Evolutionary conservation across 2,797 vertebrate genomes (phyloP).

Genomic region (Clarias fuscus): DNA sequence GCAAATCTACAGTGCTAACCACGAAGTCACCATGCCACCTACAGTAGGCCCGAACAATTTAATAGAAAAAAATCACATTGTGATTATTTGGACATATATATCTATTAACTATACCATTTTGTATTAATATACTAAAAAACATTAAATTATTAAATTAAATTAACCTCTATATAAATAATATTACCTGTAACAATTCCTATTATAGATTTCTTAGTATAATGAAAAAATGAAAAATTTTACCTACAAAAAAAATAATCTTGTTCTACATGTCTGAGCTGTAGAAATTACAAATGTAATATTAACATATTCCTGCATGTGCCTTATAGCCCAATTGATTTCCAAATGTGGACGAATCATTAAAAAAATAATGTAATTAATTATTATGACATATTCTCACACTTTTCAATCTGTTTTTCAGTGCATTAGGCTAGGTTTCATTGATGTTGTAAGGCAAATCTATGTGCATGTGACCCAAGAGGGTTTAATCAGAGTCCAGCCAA

Average conservation of each 20-base stretch:
- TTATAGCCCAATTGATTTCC: neutral
- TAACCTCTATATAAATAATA: neutral
- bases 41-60: no score
- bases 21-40: no score
- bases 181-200: neutral
- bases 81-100: no score
- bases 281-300: neutral
- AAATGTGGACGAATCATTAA: neutral
- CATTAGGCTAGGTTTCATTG: slow-evolving; percentile 50
- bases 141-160: neutral
- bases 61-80: no score
- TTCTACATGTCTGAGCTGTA: no score
- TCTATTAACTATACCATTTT: no score
- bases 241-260: neutral
- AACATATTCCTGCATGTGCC: neutral
- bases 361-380: neutral
- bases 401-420: slow-evolving; percentile 24
- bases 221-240: neutral
- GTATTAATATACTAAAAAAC: neutral
- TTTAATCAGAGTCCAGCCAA: slow-evolving; percentile 78
- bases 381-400: slow-evolving; percentile 34
- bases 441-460: slow-evolving; percentile 64
- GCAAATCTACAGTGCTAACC: no score
- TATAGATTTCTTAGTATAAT: neutral
- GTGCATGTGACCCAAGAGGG: slow-evolving; percentile 68